These are phyloP conservation scores for Caloenas nicobarica DNA, from an alignment of 2,113 vertebrate species.

Conservation along the genomic window DNA sequence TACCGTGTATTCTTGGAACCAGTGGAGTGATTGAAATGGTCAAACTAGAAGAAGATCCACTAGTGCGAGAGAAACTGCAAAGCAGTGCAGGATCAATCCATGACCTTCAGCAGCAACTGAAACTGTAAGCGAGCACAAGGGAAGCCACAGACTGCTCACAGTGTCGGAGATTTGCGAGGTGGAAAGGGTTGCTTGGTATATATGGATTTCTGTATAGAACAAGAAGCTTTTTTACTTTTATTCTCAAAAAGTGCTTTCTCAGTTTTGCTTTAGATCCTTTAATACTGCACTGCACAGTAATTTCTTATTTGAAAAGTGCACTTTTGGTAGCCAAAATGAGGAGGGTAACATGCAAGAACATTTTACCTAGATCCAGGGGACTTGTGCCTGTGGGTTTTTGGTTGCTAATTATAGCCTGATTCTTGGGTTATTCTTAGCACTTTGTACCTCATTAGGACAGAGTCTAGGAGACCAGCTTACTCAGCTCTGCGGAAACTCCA, in stretches of 20 bases:
- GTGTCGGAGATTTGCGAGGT: neutral
- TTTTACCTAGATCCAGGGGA: neutral
- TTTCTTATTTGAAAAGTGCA: neutral
- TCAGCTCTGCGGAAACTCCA: neutral
- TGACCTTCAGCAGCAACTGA: slow-evolving; percentile 84
- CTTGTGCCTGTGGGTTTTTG: neutral
- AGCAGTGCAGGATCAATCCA: slow-evolving; percentile 81
- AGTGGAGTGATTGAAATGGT: slow-evolving; percentile 81
- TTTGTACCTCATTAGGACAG: neutral
- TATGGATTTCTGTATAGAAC: neutral
- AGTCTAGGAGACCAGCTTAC: neutral
- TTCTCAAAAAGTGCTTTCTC: neutral
- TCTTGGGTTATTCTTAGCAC: neutral
- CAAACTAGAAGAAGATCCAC: slow-evolving; percentile 75
- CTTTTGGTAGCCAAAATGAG: neutral
- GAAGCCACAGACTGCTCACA: neutral
- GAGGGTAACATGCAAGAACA: neutral
- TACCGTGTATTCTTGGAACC: slow-evolving; percentile 86
- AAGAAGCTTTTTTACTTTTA: neutral
- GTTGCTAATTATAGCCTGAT: neutral
- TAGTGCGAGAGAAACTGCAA: slow-evolving; percentile 78
- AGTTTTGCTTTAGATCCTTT: neutral
- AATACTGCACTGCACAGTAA: neutral
- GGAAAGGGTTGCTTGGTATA: neutral
- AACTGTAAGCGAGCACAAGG: slow-evolving; percentile 72